Percentiles rank a stretch among this genome's conserved stretches.
phyloP scores from a whole-genome alignment of 2,797 vertebrate genomes.

The Borostomias antarcticus region DNA sequence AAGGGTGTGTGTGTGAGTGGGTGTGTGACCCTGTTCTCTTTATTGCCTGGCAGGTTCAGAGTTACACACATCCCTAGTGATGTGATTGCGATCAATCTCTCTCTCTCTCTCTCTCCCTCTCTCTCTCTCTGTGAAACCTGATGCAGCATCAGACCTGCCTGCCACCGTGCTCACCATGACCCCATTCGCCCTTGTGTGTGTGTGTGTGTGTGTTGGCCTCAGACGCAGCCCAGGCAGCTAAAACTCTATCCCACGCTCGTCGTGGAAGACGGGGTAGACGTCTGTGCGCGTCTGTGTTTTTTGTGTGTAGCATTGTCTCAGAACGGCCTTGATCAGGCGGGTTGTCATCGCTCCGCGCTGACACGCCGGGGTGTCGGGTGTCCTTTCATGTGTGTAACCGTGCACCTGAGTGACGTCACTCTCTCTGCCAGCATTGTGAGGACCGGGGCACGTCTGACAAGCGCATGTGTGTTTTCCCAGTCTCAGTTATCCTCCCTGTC shows the following conservation, averaged over 20 bases:
- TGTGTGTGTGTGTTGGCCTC: conserved; percentile 1
- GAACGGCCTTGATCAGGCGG: conserved; percentile 19
- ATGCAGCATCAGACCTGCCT: conserved; percentile 50
- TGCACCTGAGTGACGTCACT: conserved; percentile 41
- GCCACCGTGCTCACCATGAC: conserved; percentile 58
- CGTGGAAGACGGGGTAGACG: too few relatives aligned
- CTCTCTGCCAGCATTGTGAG: conserved; percentile 21
- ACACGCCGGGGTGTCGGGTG: conserved; percentile 43
- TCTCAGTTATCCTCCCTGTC: not conserved
- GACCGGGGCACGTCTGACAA: conserved; percentile 12
- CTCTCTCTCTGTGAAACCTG: conserved; percentile 56
- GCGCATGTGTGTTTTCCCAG: conserved; percentile 4
- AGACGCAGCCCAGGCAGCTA: not conserved
- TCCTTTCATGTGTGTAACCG: conserved; percentile 52
- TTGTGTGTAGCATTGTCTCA: conserved; percentile 8
- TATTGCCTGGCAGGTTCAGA: too few relatives aligned
- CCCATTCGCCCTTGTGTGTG: conserved; percentile 43
- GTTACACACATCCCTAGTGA: too few relatives aligned
- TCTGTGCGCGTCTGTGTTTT: not conserved
- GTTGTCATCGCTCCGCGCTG: conserved; percentile 30
- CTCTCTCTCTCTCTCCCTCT: conserved; percentile 4
- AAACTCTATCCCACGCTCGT: too few relatives aligned
- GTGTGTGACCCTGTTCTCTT: too few relatives aligned
- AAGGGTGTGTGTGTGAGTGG: too few relatives aligned
- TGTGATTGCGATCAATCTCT: too few relatives aligned